Conservation (phyloP, 2,888 invertebrate species). For the Apamea sordens region DNA sequence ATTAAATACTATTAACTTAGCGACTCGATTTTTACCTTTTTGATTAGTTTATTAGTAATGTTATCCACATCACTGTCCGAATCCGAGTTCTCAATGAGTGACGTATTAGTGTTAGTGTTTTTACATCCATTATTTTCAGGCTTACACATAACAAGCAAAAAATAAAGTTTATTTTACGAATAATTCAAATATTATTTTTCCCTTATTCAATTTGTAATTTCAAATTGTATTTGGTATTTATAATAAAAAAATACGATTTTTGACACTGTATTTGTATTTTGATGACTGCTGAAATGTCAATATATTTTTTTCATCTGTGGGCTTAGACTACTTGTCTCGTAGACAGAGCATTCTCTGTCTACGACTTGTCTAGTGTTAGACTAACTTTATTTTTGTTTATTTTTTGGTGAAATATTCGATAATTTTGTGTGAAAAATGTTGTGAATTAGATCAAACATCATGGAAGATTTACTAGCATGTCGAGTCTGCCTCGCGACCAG, state of each 20-base stretch:
- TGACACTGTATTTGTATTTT: slow-evolving; percentile 22
- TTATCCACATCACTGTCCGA: neutral
- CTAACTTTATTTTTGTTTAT: neutral
- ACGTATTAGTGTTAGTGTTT: neutral
- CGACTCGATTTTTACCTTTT: neutral
- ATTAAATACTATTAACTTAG: neutral
- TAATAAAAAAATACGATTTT: slow-evolving; percentile 7
- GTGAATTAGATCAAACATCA: slow-evolving; percentile 68
- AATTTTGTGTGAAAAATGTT: slow-evolving; percentile 47
- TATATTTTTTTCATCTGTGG: slow-evolving; percentile 22
- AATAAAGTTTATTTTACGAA: neutral
- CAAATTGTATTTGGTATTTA: neutral
- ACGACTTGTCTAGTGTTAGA: too few species aligned
- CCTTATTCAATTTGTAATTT: neutral
- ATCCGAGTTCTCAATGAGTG: neutral
- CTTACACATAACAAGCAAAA: neutral
- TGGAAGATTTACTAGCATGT: slow-evolving; percentile 75
- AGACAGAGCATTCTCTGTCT: too few species aligned
- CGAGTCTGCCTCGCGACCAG: slow-evolving; percentile 78
- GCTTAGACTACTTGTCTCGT: neutral
- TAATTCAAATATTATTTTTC: slow-evolving; percentile 6
- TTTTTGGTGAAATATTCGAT: slow-evolving; percentile 17
- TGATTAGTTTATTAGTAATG: neutral
- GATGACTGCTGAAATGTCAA: slow-evolving; percentile 16
- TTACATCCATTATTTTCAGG: neutral